phyloP scores from a whole-genome alignment of 2,113 vertebrate genomes.

The Anhinga anhinga region DNA sequence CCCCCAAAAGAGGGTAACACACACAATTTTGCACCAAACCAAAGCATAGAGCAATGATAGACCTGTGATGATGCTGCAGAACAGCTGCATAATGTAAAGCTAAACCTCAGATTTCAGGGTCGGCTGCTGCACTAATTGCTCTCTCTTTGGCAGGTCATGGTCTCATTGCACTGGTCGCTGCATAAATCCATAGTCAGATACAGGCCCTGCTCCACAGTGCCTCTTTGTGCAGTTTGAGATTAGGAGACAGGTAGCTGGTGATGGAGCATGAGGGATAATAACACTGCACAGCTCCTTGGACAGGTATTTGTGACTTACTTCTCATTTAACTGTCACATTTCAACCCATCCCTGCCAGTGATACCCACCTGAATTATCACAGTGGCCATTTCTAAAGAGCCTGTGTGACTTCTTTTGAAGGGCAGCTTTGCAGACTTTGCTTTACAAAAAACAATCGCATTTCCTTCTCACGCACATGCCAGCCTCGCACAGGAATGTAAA shows the following conservation, averaged over 20 bases:
- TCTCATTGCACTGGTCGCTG: neutral
- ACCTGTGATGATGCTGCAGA: neutral
- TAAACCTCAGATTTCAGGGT: neutral
- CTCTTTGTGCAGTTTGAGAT: neutral
- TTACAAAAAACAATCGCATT: neutral
- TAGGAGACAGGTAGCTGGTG: neutral
- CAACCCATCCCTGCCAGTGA: neutral
- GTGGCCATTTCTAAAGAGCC: neutral
- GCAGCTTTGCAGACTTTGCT: neutral
- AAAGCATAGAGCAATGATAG: neutral
- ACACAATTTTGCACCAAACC: neutral
- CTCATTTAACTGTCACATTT: neutral
- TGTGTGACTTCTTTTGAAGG: neutral
- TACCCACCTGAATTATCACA: too few species aligned
- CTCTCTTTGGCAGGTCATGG: neutral
- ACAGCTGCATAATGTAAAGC: neutral
- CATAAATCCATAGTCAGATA: neutral
- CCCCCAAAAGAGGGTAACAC: neutral
- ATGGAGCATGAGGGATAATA: neutral
- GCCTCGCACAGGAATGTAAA: neutral
- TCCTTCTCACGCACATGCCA: neutral
- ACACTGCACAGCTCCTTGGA: neutral
- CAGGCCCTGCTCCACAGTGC: neutral
- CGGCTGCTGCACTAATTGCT: neutral
- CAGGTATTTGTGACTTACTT: neutral